These are phyloP conservation scores for Eucidaris tribuloides DNA, from an alignment of 35 echinoderm and acorn worm species.

Conservation along the genomic window DNA sequence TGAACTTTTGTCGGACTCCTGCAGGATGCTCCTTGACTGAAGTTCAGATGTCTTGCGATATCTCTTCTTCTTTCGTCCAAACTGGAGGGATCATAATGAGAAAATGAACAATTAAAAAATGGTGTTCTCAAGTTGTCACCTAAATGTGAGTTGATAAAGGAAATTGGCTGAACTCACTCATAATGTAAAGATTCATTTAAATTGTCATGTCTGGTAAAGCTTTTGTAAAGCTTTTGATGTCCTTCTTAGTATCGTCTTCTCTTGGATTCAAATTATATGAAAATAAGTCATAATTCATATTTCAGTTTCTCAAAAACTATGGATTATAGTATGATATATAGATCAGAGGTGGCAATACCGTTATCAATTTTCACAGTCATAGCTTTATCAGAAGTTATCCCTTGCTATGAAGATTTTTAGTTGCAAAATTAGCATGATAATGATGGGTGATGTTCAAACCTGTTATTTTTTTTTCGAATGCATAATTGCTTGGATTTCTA, in stretches of 20 bases:
- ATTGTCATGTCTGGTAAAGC: too few relatives aligned
- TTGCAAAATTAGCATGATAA: too few relatives aligned
- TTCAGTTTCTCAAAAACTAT: too few relatives aligned
- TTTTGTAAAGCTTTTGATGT: background rate
- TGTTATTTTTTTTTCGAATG: too few relatives aligned
- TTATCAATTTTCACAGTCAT: background rate
- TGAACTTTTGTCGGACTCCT: too few relatives aligned
- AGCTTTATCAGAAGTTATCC: too few relatives aligned
- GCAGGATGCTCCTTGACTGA: background rate
- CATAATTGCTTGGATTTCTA: too few relatives aligned
- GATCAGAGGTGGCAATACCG: background rate
- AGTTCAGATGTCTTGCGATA: conserved; percentile 38
- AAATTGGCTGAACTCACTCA: too few relatives aligned
- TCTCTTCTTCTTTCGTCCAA: conserved; percentile 67
- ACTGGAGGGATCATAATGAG: conserved; percentile 27
- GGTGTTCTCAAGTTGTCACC: background rate
- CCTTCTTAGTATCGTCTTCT: background rate
- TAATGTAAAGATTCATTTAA: too few relatives aligned
- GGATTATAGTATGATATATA: background rate
- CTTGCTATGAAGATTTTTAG: background rate
- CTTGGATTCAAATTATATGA: background rate
- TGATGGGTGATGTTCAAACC: too few relatives aligned
- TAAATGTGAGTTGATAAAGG: background rate
- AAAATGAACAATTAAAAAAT: background rate
- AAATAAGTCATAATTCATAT: too few relatives aligned